Evolutionary conservation across 2,888 invertebrate species (phyloP), one percentile per base, ranked within the genome.

Genomic region (Coenonympha glycerion): DNA sequence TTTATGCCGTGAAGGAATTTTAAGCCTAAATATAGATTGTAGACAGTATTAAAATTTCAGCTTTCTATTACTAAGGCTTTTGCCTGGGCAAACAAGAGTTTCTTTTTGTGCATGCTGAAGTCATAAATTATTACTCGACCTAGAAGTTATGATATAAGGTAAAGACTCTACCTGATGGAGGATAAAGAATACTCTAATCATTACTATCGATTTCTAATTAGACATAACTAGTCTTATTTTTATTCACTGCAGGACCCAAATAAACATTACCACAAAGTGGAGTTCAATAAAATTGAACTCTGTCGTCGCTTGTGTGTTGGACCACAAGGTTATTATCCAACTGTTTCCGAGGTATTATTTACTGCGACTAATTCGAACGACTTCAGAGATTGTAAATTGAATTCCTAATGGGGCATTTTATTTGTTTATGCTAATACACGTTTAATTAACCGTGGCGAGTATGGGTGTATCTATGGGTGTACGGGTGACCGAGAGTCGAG

Each of bases 371-470:
- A 86, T 86, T 79, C 75, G 76, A 79, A 74, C 78, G 79, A 78
- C 81, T 80, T 72, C 76, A 73, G 79, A 76, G 79, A 84, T 84
- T 85, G 85, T 86, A 86, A 87, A 87, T 86, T 84, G 87, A 85
- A 85, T 82, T 77, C 82, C 73, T 85, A 86, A 87, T 86, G 83
- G 80, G 73, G 67, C 74, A 76, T 86, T 86, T 87, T 87, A 87
- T 87, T 87, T 87, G 86, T 87, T 85, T 86, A 86, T 87, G 86
- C 84, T 84, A 86, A 86, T 86, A 73, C 74, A 67, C 69, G 76
- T 85, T 87, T 85, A 86, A 87, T 87, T 84, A 84, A 74, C 64
- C 72, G 66, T 66, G 67, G 69, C 69, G 65, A 69, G 51, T 71
- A 70, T 40, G 47, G 33, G 22, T 41, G 50, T 44, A 45, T 22